A percentile compares a stretch with the other conserved stretches of the same genome.
These are phyloP conservation scores for Diplolepis rosae DNA, from an alignment of 2,888 invertebrate genomes.

Conservation along the genomic window DNA sequence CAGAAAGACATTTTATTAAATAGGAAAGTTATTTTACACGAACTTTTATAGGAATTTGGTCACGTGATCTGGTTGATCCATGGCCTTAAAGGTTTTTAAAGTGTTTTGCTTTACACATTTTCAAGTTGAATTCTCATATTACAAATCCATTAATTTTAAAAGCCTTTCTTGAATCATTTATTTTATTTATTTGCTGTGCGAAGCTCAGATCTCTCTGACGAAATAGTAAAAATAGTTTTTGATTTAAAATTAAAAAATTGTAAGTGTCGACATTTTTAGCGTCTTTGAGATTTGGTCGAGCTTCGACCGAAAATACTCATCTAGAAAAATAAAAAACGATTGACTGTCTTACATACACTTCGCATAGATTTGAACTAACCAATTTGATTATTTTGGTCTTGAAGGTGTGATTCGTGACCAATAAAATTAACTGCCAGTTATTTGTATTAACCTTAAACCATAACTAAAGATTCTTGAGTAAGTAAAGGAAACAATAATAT, in stretches of 20 bases:
- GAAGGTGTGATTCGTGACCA: not conserved
- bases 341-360: constrained; percentile 11
- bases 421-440: not conserved
- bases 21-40: too few species aligned
- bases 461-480: too few species aligned
- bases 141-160: too few species aligned
- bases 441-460: not conserved
- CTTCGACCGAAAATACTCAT: not conserved
- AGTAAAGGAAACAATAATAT: too few species aligned
- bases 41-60: too few species aligned
- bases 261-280: not conserved
- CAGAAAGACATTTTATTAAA: too few species aligned
- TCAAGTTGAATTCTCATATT: too few species aligned
- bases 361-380: not conserved
- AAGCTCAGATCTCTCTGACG: constrained; percentile 44
- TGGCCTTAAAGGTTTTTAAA: too few species aligned
- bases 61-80: too few species aligned
- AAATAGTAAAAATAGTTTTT: not conserved
- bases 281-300: not conserved
- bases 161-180: constrained; percentile 6
- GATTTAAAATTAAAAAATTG: not conserved
- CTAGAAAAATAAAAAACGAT: constrained; percentile 6
- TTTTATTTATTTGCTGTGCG: constrained; percentile 39
- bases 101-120: not conserved
- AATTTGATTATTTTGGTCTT: not conserved